Evolutionary conservation across 2,888 invertebrate genomes (phyloP), one percentile per base, ranked within the genome.

Genomic region (Podotricha telesiphe): DNA sequence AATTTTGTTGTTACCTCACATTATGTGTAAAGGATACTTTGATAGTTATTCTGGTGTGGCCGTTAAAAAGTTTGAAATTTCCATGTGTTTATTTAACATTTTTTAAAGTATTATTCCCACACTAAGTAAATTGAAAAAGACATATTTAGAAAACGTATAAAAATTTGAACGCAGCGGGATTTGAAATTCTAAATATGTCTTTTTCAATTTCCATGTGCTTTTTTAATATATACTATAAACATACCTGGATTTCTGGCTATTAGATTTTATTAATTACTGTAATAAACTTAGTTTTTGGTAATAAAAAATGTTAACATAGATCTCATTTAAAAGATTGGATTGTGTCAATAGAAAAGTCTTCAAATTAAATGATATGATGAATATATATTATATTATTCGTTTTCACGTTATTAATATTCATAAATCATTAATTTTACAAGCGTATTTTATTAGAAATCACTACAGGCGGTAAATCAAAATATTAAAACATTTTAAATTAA

Each of bases 1-100:
- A 59, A 51, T 37, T 42, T 22, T 15, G 17, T 28, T 56, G 61
- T 68, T 68, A 58, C 59, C 55, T 22, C 34, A 22, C 19, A 40
- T 63, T 55, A 58, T 17, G n/a, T 8, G 19, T 51, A 6, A 65
- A 55, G 19, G 34, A 47, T 65, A 19, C 45, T 47, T 56, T 40
- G 19, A 42, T 58, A 42, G 48, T 47, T 47, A 19, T 47, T 17
- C 17, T 47, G 8, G 5, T 42, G 10, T 8, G 37, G 37, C 37
- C 42, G 42, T 42, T 13, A 42, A 42, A 13, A 13, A 42, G 13
- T 19, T 47, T 47, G 2, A 2, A 47, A 47, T 47, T 47, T 47
- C 15, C 42, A 11, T 8, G 47, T n/a, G n/a, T n/a, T n/a, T n/a
- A n/a, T n/a, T n/a, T n/a, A n/a, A n/a, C n/a, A n/a, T n/a, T n/a